Conservation (phyloP, 2,888 invertebrate genomes). For the Abscondita cerata region DNA sequence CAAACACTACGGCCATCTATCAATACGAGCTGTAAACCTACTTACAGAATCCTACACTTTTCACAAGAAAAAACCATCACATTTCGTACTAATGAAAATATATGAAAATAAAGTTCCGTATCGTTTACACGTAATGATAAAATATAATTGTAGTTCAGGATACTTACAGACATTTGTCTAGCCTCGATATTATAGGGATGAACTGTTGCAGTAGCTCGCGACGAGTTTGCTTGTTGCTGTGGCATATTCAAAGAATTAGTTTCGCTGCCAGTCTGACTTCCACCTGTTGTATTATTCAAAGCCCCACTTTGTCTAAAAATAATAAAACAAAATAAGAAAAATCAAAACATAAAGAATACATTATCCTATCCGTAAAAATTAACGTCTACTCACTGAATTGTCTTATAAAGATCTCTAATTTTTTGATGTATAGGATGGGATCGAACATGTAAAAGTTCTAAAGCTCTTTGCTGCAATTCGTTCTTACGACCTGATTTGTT, state of each 20-base stretch:
- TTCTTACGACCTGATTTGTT: constrained; percentile 82
- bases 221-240: constrained; percentile 52
- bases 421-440: constrained; percentile 69
- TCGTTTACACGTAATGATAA: neutral
- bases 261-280: constrained; percentile 43
- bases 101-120: neutral
- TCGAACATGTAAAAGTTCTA: constrained; percentile 72
- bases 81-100: too few species aligned
- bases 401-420: constrained; percentile 73
- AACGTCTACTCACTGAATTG: constrained; percentile 64
- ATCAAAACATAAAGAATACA: neutral
- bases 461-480: constrained; percentile 77
- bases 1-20: too few species aligned
- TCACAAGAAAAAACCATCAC: too few species aligned
- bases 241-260: constrained; percentile 50
- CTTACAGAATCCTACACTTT: too few species aligned
- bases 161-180: constrained; percentile 51
- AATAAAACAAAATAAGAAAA: neutral
- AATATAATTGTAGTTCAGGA: neutral
- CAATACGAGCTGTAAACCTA: too few species aligned
- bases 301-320: constrained; percentile 54
- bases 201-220: constrained; percentile 53
- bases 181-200: constrained; percentile 55
- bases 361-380: neutral
- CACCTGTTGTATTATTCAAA: constrained; percentile 44